phyloP scores from a whole-genome alignment of 2,797 vertebrate genomes.

The Orientallactaga sibirica region DNA sequence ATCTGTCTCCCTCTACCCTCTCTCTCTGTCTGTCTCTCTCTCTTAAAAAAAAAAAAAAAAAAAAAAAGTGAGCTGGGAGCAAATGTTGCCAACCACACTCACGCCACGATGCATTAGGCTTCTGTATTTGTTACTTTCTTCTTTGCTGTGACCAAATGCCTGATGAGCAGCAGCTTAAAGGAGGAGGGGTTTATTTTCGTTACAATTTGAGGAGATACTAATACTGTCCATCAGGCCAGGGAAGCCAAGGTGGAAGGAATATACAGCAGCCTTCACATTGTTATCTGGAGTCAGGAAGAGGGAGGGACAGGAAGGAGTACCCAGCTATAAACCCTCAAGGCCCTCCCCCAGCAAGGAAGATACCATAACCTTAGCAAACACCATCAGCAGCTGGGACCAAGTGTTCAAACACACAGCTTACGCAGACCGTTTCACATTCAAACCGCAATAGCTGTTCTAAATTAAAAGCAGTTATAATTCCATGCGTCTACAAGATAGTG shows the following conservation, averaged over 20 bases:
- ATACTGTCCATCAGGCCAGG: neutral
- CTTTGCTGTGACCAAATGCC: neutral
- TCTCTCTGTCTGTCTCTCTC: too few species aligned
- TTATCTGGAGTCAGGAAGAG: neutral
- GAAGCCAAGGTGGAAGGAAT: neutral
- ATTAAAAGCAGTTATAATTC: constrained; percentile 43
- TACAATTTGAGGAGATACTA: neutral
- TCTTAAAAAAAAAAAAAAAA: too few species aligned
- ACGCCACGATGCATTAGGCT: neutral
- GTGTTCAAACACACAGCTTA: neutral
- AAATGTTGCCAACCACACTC: neutral
- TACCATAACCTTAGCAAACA: neutral
- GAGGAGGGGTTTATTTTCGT: neutral
- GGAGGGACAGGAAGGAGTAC: neutral
- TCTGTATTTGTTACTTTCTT: neutral
- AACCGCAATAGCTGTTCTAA: neutral
- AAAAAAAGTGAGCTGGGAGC: neutral
- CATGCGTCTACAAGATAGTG: neutral
- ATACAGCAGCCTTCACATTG: too few species aligned
- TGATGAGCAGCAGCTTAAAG: neutral
- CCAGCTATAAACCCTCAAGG: neutral
- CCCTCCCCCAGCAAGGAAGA: neutral
- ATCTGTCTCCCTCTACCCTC: too few species aligned
- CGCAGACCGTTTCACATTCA: neutral
- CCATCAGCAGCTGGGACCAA: neutral